Conservation (phyloP, 2,113 vertebrate genomes). For the Phalacrocorax pelagicus region DNA sequence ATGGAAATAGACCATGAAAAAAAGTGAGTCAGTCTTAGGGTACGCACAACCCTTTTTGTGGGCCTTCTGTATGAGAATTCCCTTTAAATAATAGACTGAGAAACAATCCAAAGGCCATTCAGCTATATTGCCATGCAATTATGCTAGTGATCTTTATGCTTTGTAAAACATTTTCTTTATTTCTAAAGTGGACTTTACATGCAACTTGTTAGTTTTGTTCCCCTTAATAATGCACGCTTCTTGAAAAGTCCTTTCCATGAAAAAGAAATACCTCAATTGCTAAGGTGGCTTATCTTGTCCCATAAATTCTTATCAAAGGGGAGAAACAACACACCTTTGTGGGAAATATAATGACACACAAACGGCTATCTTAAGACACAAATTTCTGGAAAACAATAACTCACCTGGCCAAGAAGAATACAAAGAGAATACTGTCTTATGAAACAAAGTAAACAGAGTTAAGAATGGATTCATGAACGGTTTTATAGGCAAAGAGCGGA, state of each 20-base stretch:
- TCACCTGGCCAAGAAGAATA: background rate
- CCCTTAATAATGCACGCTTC: background rate
- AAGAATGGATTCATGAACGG: background rate
- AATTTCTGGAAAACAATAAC: background rate
- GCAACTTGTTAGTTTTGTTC: background rate
- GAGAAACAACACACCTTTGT: background rate
- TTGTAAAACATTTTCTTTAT: background rate
- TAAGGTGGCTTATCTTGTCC: background rate
- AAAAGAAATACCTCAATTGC: background rate
- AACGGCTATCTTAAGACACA: background rate
- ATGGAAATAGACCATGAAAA: background rate
- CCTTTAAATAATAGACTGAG: background rate
- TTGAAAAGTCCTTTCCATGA: background rate
- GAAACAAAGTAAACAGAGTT: background rate
- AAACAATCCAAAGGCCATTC: background rate
- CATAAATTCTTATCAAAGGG: background rate
- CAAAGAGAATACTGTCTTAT: background rate
- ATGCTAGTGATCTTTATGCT: background rate
- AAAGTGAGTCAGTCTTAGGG: background rate
- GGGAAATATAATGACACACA: background rate
- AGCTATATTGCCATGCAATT: background rate
- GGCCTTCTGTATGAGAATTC: background rate
- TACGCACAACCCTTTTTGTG: background rate
- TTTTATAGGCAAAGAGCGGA: background rate
- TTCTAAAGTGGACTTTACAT: background rate